Evolutionary conservation across 30 jellyfish, hydroid and myxozoan species (phyloP).

Genomic region (Aurelia aurita complex sp. Pacific): DNA sequence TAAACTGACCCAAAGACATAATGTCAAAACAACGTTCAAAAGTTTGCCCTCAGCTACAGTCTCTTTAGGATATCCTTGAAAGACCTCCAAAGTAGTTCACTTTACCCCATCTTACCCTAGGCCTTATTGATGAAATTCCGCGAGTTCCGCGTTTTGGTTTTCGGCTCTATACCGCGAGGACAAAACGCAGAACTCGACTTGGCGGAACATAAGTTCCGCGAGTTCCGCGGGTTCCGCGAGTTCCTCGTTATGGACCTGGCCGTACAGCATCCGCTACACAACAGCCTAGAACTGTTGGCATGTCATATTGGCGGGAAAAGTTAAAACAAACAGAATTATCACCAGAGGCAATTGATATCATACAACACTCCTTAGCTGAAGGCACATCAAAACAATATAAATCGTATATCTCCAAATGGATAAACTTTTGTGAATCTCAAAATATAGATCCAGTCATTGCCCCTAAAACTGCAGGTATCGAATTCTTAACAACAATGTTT

Average conservation of each 20-base stretch:
- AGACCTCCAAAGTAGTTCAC: too few species aligned
- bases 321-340: background rate
- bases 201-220: too few species aligned
- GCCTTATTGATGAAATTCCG: too few species aligned
- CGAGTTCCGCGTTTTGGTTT: too few species aligned
- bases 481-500: slow-evolving; percentile 7
- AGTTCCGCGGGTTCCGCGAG: too few species aligned
- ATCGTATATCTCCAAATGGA: background rate
- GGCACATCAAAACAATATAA: background rate
- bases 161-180: too few species aligned
- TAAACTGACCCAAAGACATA: too few species aligned
- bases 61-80: too few species aligned
- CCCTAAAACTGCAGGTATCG: background rate
- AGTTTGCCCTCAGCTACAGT: too few species aligned
- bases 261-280: slow-evolving; percentile 18
- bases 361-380: background rate
- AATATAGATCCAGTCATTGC: background rate
- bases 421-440: background rate
- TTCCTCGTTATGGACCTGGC: background rate
- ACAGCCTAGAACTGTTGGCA: background rate
- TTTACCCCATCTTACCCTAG: too few species aligned
- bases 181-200: too few species aligned
- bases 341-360: background rate
- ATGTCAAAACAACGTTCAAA: too few species aligned
- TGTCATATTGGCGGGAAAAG: background rate